Evolutionary conservation across 2,888 invertebrate species (phyloP).

Genomic region (Allophyes oxyacanthae): DNA sequence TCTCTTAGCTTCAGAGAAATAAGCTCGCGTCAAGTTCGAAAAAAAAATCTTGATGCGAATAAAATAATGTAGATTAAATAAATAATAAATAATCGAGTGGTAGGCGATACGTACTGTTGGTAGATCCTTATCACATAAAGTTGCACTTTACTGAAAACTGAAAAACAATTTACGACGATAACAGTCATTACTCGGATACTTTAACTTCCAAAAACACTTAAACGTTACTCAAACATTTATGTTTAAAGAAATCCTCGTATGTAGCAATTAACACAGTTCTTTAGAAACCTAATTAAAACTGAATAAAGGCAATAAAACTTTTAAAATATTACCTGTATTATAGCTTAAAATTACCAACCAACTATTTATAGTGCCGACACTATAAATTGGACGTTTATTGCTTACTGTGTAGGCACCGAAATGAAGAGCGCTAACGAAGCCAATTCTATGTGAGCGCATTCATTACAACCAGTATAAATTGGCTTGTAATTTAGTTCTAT

Average conservation of each 20-base stretch:
- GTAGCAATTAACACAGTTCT: conserved; percentile 27
- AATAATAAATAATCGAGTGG: too few species aligned
- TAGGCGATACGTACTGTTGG: too few species aligned
- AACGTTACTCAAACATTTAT: too few species aligned
- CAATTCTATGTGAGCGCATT: conserved; percentile 36
- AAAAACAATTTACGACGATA: too few species aligned
- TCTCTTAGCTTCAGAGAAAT: too few species aligned
- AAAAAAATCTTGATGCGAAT: too few species aligned
- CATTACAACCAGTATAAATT: conserved; percentile 2
- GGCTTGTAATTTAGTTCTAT: conserved; percentile 1
- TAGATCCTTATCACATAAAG: too few species aligned
- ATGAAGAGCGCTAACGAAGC: conserved; percentile 55
- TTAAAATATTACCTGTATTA: conserved; percentile 32
- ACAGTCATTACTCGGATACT: too few species aligned
- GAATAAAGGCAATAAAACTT: conserved; percentile 38
- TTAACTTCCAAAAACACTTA: too few species aligned
- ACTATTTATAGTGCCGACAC: conserved; percentile 39
- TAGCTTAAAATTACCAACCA: conserved; percentile 18
- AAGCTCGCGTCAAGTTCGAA: too few species aligned
- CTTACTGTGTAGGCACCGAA: conserved; percentile 36
- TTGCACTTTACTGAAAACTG: too few species aligned
- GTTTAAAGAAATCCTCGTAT: background rate
- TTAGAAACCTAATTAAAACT: conserved; percentile 44
- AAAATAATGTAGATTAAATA: too few species aligned
- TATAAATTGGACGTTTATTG: conserved; percentile 56